Evolutionary conservation across 2,797 vertebrate genomes (phyloP), one percentile per base, ranked within the genome.

Genomic region (Ambastaia sidthimunki): DNA sequence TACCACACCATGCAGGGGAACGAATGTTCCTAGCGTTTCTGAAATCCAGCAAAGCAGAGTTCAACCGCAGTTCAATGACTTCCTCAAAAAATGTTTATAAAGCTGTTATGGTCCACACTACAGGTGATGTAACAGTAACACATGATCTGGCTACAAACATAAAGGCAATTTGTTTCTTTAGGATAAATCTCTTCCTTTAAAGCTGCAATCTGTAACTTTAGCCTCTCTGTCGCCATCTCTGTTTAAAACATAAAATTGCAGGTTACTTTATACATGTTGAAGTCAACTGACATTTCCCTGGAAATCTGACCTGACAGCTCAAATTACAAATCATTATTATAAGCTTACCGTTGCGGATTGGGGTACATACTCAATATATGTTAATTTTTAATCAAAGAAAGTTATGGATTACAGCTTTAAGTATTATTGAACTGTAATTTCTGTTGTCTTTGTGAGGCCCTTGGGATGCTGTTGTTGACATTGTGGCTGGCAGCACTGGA

Each of bases 401-500:
- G 37, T 41, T 41, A 9, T 10, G 37, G 37, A 41, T 41, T 41
- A 41, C 37, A 41, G 37, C 37, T 41, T 41, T 41, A 9, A 10
- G 37, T 41, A 41, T 41, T 41, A 41, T 41, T 41, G 37, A 41
- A 41, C 7, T 41, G 37, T 41, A 41, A 41, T 41, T 37, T 31
- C 10, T 7, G 13, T 78, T 37, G 47, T 78, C 11, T 50, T 9
- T 88, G 86, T 85, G 83, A 84, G 89, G 78, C 86, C 84, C 86
- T 88, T 85, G 87, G 82, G n/a, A 52, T 23, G 18, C 3, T 52
- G 23, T 55, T 41, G 47, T 70, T 47, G 67, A 60, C 82, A 76
- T 79, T 63, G 23, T 28, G 72, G 74, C 84, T 78, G 80, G 50
- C 74, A 72, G 81, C 55, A 50, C 19, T 78, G 34, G 52, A 81